Evolutionary conservation across 2,888 invertebrate species (phyloP).

Genomic region (Tethea ocularis): DNA sequence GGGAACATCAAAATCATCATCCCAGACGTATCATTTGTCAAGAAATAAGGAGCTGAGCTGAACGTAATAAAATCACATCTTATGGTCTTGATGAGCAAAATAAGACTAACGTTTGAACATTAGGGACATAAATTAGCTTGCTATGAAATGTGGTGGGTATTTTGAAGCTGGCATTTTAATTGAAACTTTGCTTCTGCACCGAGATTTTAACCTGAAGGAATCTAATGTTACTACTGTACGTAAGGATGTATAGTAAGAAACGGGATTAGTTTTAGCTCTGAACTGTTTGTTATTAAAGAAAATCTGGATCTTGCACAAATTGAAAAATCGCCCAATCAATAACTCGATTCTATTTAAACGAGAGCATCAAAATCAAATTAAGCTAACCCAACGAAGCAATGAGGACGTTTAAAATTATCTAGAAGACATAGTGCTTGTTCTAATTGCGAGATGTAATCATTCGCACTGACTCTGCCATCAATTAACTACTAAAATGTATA

Average conservation of each 20-base stretch:
- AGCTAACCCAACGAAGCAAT: not conserved
- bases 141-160: not conserved
- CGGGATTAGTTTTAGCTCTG: too few relatives aligned
- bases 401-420: not conserved
- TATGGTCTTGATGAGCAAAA: constrained; percentile 3
- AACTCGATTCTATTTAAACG: too few relatives aligned
- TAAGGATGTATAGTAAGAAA: too few relatives aligned
- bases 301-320: too few relatives aligned
- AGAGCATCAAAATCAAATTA: not conserved
- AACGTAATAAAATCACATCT: constrained; percentile 7
- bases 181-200: not conserved
- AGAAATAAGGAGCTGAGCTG: constrained; percentile 25
- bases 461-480: not conserved
- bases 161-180: not conserved
- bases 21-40: constrained; percentile 45
- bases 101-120: constrained; percentile 5
- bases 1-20: constrained; percentile 31
- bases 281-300: too few relatives aligned
- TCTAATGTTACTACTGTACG: too few relatives aligned
- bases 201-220: not conserved
- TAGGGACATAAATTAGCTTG: not conserved
- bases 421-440: not conserved
- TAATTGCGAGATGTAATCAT: not conserved
- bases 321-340: too few relatives aligned
- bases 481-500: not conserved